Evolutionary conservation across 2,888 invertebrate species (phyloP).

Genomic region (Plutella xylostella): DNA sequence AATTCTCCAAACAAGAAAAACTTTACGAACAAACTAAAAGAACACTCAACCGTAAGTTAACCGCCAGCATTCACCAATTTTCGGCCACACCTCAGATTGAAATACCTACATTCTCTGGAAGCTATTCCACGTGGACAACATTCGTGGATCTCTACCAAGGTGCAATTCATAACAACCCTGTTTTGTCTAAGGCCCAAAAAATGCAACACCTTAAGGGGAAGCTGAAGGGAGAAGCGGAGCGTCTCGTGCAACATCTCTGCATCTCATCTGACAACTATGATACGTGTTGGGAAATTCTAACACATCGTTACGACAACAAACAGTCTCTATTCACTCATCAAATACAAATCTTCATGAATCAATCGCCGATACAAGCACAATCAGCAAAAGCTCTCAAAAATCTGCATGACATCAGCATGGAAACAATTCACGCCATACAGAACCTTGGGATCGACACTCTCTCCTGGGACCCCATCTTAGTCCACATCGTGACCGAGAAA

Average conservation of each 20-base stretch:
- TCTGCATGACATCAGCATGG: background rate
- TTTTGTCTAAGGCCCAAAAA: too few relatives aligned
- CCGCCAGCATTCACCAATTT: background rate
- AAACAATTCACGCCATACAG: slow-evolving; percentile 7
- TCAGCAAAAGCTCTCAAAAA: slow-evolving; percentile 1
- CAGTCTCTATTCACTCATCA: slow-evolving; percentile 11
- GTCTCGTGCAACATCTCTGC: slow-evolving; percentile 13
- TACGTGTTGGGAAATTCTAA: slow-evolving; percentile 17
- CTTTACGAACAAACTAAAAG: background rate
- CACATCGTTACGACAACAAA: slow-evolving; percentile 16
- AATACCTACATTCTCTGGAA: slow-evolving; percentile 10
- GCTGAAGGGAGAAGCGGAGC: too few relatives aligned
- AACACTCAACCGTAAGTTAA: slow-evolving; percentile 1
- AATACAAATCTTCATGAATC: background rate
- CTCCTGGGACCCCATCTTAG: slow-evolving; percentile 12
- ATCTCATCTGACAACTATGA: slow-evolving; percentile 15
- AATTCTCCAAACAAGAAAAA: background rate
- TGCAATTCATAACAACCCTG: slow-evolving; percentile 10
- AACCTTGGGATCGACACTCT: slow-evolving; percentile 11
- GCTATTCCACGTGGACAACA: slow-evolving; percentile 11
- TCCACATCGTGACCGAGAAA: slow-evolving; percentile 10
- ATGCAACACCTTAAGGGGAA: too few relatives aligned
- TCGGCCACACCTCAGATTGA: slow-evolving; percentile 4
- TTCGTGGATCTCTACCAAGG: slow-evolving; percentile 11
- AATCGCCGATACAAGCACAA: slow-evolving; percentile 4